Evolutionary conservation across 2,888 invertebrate species (phyloP).

Genomic region (Fragum sueziense): DNA sequence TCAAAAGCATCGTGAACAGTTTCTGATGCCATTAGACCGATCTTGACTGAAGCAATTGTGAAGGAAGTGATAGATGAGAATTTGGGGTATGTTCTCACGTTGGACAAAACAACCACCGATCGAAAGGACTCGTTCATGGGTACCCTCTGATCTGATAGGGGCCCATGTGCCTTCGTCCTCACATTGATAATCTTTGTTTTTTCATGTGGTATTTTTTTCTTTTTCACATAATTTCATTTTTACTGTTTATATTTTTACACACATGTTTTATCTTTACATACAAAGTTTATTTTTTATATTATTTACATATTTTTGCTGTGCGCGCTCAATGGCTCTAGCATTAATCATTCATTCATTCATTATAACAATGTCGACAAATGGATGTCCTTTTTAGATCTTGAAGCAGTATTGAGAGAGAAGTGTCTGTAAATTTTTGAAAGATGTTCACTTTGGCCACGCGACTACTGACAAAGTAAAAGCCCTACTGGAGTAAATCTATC

Average conservation of each 20-base stretch:
- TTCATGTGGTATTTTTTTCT: too few relatives aligned
- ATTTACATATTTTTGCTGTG: neutral
- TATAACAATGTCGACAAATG: conserved; percentile 35
- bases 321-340: neutral
- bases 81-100: conserved; percentile 28
- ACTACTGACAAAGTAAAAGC: conserved; percentile 18
- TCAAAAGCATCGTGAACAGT: conserved; percentile 42
- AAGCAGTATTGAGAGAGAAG: conserved; percentile 25
- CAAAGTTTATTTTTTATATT: too few relatives aligned
- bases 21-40: conserved; percentile 4
- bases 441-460: conserved; percentile 28
- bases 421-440: conserved; percentile 30
- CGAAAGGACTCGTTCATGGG: too few relatives aligned
- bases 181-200: too few relatives aligned
- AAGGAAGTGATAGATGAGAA: conserved; percentile 36
- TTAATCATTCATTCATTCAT: too few relatives aligned
- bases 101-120: conserved; percentile 30
- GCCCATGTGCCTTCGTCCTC: too few relatives aligned
- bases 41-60: conserved; percentile 25
- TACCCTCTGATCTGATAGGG: too few relatives aligned
- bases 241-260: too few relatives aligned
- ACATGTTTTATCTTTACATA: too few relatives aligned
- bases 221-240: too few relatives aligned
- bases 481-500: conserved; percentile 18
- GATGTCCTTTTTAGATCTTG: conserved; percentile 27